phyloP scores from a whole-genome alignment of 2,888 invertebrate genomes.

The Gnatocerus cornutus region DNA sequence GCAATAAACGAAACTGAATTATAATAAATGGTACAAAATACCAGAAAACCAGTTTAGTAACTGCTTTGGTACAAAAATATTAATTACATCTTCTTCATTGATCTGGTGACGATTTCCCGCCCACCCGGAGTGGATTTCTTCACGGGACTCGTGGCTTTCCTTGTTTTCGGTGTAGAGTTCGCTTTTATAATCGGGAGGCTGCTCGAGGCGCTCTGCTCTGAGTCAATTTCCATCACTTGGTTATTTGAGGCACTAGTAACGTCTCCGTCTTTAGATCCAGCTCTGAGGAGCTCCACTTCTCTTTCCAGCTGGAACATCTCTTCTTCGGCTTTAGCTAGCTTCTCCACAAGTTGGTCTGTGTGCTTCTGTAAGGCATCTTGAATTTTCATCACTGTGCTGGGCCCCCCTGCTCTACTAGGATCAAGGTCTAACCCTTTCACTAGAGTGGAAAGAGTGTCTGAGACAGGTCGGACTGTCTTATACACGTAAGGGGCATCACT shows the following conservation, averaged over 20 bases:
- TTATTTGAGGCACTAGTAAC: conserved; percentile 18
- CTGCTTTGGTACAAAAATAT: not conserved
- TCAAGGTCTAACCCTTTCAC: conserved; percentile 60
- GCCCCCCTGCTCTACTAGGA: conserved; percentile 58
- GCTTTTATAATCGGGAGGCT: not conserved
- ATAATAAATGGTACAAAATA: too few species aligned
- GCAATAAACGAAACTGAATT: not conserved
- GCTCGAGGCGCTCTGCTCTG: not conserved
- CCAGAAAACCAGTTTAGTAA: too few species aligned
- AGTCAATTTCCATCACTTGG: not conserved
- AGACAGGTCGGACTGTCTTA: conserved; percentile 62
- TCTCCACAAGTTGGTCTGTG: conserved; percentile 62
- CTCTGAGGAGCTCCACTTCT: conserved; percentile 54
- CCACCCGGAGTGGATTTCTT: too few species aligned
- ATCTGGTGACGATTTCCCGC: conserved; percentile 9
- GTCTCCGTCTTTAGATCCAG: too few species aligned
- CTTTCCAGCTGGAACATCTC: conserved; percentile 67
- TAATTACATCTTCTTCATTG: conserved; percentile 8
- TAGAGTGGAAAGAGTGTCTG: conserved; percentile 62
- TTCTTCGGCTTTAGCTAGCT: conserved; percentile 64
- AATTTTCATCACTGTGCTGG: conserved; percentile 63
- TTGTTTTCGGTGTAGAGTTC: not conserved
- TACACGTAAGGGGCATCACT: conserved; percentile 66
- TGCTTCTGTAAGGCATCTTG: conserved; percentile 66
- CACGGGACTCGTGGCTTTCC: not conserved